These are phyloP conservation scores for Aphodius granarius DNA, from an alignment of 2,888 invertebrate genomes.

Conservation along the genomic window DNA sequence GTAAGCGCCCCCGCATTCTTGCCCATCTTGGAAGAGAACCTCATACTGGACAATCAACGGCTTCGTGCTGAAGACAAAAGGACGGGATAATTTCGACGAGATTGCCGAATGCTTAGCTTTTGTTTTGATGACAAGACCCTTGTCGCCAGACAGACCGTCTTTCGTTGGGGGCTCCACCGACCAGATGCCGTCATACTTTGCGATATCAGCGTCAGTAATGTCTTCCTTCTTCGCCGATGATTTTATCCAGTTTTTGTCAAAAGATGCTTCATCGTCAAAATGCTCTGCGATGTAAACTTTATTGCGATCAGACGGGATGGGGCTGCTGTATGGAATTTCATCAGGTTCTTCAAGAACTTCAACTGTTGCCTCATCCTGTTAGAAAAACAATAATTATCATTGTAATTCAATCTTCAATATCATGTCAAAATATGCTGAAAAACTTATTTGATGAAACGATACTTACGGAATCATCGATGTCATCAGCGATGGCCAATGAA, in stretches of 20 bases:
- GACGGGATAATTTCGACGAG: conserved; percentile 72
- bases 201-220: conserved; percentile 77
- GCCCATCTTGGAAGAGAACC: conserved; percentile 82
- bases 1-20: conserved; percentile 98
- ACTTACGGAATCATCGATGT: conserved; percentile 40
- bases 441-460: too few relatives aligned
- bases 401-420: too few relatives aligned
- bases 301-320: conserved; percentile 62
- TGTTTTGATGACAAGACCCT: conserved; percentile 86
- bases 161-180: conserved; percentile 74
- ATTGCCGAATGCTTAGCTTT: conserved; percentile 98
- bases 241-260: conserved; percentile 79
- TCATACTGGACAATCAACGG: conserved; percentile 93
- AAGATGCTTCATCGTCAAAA: conserved; percentile 76
- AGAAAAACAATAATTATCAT: neutral
- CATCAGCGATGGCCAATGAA: conserved; percentile 24
- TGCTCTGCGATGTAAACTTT: conserved; percentile 79
- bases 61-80: conserved; percentile 81
- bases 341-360: conserved; percentile 47
- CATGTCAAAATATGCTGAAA: too few relatives aligned
- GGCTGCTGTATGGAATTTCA: conserved; percentile 69
- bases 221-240: conserved; percentile 92
- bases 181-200: conserved; percentile 92
- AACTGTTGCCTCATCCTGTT: conserved; percentile 44
- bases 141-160: conserved; percentile 76